Evolutionary conservation across 1,140 invertebrate species (phyloP).

Genomic region (Drosophila lacertosa): DNA sequence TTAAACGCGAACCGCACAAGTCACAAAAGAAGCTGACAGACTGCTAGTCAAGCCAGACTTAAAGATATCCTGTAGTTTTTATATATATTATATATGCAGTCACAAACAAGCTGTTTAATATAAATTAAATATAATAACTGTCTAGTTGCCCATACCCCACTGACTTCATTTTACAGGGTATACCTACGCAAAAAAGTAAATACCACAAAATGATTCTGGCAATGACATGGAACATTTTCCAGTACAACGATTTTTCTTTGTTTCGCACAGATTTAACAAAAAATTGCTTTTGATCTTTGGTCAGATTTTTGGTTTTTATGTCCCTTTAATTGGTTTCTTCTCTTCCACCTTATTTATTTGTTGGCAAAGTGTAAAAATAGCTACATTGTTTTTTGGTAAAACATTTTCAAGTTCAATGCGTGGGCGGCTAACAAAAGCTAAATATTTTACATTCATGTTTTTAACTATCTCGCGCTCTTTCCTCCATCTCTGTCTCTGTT

Average conservation of each 20-base stretch:
- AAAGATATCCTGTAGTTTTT: background rate
- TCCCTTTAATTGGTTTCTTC: constrained; percentile 50
- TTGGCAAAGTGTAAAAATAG: constrained; percentile 36
- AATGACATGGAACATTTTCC: constrained; percentile 56
- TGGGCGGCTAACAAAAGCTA: constrained; percentile 49
- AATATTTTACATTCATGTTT: constrained; percentile 33
- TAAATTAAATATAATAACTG: no score
- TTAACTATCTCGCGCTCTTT: constrained; percentile 11
- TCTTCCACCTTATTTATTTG: constrained; percentile 29
- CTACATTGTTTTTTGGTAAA: constrained; percentile 55
- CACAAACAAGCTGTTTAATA: no score
- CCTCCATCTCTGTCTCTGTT: constrained; percentile 18
- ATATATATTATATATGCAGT: no score
- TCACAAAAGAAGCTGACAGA: background rate
- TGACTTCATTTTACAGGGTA: constrained; percentile 1
- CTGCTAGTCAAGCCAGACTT: background rate
- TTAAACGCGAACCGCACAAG: constrained; percentile 30
- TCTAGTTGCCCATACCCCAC: background rate
- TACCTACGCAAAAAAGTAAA: background rate
- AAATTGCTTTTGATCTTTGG: constrained; percentile 47
- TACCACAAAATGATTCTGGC: constrained; percentile 22
- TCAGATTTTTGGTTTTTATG: constrained; percentile 30
- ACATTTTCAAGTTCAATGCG: constrained; percentile 74
- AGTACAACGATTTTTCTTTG: constrained; percentile 52
- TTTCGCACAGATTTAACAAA: constrained; percentile 37